Conservation (phyloP, 2,888 invertebrate species). For the Caenorhabditis doughertyi region DNA sequence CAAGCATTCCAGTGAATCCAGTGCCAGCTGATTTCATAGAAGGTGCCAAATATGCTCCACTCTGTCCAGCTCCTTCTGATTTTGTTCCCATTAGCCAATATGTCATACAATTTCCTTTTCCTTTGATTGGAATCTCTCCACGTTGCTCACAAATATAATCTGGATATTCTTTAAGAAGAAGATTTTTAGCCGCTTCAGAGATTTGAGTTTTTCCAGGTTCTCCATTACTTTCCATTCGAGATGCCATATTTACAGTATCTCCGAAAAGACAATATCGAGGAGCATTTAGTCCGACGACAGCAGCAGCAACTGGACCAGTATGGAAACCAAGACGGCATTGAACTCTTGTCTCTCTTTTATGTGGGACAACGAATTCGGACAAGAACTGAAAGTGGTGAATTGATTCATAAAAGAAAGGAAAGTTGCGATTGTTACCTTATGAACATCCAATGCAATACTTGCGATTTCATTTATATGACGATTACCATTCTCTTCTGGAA, state of each 20-base stretch:
- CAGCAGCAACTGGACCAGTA: constrained; percentile 79
- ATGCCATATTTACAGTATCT: constrained; percentile 81
- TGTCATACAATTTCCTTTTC: constrained; percentile 81
- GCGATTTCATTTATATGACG: constrained; percentile 78
- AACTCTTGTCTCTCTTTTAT: constrained; percentile 64
- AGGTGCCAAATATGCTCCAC: constrained; percentile 61
- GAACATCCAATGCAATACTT: constrained; percentile 78
- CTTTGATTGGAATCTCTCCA: constrained; percentile 77
- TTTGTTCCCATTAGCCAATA: constrained; percentile 79
- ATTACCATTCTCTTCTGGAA: constrained; percentile 80
- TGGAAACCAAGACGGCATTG: constrained; percentile 79
- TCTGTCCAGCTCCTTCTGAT: constrained; percentile 54
- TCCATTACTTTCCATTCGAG: constrained; percentile 81
- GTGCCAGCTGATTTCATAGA: constrained; percentile 49
- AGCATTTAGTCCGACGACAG: constrained; percentile 82
- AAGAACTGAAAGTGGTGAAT: constrained; percentile 71
- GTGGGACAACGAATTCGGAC: constrained; percentile 76
- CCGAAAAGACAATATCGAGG: constrained; percentile 82
- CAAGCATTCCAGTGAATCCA: constrained; percentile 64
- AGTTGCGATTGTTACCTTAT: constrained; percentile 73
- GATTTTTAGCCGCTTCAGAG: constrained; percentile 72
- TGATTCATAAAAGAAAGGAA: background rate
- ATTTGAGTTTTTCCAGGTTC: constrained; percentile 80
- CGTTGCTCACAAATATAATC: constrained; percentile 75
- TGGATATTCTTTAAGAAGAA: constrained; percentile 75